These are phyloP conservation scores for Ceramica pisi DNA, from an alignment of 2,888 invertebrate genomes.

Conservation along the genomic window DNA sequence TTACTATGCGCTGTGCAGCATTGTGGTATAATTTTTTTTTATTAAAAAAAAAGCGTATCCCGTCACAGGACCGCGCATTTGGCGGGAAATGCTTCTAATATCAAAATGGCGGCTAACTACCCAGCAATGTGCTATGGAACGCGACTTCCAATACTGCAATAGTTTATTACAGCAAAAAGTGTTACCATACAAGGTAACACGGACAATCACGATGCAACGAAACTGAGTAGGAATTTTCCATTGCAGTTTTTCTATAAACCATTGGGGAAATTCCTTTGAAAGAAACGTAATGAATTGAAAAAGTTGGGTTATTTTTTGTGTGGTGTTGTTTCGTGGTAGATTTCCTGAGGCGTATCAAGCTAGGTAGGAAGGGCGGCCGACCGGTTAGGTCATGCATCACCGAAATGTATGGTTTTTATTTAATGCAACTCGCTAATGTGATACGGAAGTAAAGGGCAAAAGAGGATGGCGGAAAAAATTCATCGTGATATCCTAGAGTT, in stretches of 20 bases:
- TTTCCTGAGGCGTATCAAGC: conserved; percentile 61
- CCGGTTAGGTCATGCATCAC: conserved; percentile 78
- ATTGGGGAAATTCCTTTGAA: not conserved
- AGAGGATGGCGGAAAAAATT: conserved; percentile 13
- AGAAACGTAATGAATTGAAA: conserved; percentile 24
- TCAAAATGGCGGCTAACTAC: conserved; percentile 39
- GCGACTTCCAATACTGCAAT: conserved; percentile 45
- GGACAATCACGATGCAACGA: conserved; percentile 5
- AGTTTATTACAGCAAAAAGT: conserved; percentile 48
- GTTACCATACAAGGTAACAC: conserved; percentile 13
- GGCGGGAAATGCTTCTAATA: conserved; percentile 59
- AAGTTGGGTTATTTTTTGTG: conserved; percentile 30
- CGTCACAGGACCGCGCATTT: conserved; percentile 34
- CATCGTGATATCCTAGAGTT: not conserved
- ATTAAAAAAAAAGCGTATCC: conserved; percentile 25
- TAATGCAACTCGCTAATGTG: conserved; percentile 37
- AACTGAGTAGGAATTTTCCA: conserved; percentile 31
- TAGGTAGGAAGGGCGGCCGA: conserved; percentile 70
- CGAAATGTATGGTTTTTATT: conserved; percentile 69
- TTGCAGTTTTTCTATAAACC: conserved; percentile 21
- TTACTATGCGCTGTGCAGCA: conserved; percentile 1
- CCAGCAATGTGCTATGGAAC: conserved; percentile 43
- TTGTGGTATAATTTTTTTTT: conserved; percentile 15
- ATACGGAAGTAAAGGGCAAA: conserved; percentile 56
- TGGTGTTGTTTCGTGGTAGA: conserved; percentile 34